Base-by-base conservation (phyloP, 2,888 invertebrate species). In the Ormyrus nitidulus region DNA sequence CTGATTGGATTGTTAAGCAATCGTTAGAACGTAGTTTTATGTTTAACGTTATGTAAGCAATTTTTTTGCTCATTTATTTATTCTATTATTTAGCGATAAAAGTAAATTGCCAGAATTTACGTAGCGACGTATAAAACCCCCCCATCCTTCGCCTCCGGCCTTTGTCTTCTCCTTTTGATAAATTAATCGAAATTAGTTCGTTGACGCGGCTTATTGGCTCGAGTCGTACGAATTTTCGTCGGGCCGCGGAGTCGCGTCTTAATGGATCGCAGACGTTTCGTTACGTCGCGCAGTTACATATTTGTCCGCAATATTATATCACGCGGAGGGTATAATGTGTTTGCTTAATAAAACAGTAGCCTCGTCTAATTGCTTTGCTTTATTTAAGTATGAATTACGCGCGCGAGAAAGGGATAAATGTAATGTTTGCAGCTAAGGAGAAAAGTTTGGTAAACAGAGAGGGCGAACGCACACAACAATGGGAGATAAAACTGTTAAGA, bases 111-210 rank as follows among this genome's bases (percentile, higher is more conserved):
- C 34, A 34, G 34, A 34, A 34, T 34, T 34, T 34, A 34, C 34
- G 34, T 34, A 34, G 34, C 4, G 34, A 3, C 34, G 34, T 34
- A 4, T 3, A 34, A 34, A 4, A 34, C 4, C 19, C 19, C 11
- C 10, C 44, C n/a, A 13, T 44, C 34, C 13, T 0, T 65, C 8
- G 48, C 1, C 34, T 4, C 34, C 34, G 34, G 34, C 34, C 34
- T 34, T 34, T 34, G 34, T 34, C 34, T 34, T 13, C 73, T 74
- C 59, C 48, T 44, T 72, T 65, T 61, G 72, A 48, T 61, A 48
- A 59, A 54, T 72, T 72, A 72, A 78, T 78, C 66, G 66, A 61
- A 66, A 72, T 78, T 78, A 66, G 48, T 48, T 66, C 48, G 59
- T 61, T 10, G 64, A 61, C 58, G 72, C 65, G 53, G 69, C 34